Evolutionary conservation across 1,140 invertebrate genomes (phyloP).

Genomic region (Drosophila lacteicornis): DNA sequence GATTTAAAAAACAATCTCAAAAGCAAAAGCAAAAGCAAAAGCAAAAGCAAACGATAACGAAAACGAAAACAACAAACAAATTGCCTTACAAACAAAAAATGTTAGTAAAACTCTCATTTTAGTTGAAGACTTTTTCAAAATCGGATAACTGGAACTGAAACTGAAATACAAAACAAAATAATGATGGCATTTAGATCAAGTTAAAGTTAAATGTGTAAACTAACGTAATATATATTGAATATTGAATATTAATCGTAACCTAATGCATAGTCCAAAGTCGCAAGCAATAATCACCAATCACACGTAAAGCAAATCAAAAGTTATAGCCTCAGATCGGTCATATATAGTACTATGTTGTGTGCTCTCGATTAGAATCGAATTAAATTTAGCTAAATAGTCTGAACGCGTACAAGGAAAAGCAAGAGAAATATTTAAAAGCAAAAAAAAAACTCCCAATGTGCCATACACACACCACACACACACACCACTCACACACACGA

Average conservation of each 20-base stretch:
- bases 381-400: constrained; percentile 50
- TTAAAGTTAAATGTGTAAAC: constrained; percentile 35
- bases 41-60: constrained; percentile 10
- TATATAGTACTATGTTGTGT: constrained; percentile 33
- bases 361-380: constrained; percentile 37
- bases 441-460: constrained; percentile 62
- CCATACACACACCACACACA: constrained; percentile 58
- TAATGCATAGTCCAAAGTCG: constrained; percentile 54
- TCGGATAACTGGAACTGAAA: constrained; percentile 55
- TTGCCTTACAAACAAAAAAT: constrained; percentile 83
- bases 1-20: constrained; percentile 74
- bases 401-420: constrained; percentile 50
- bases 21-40: constrained; percentile 47
- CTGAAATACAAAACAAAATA: constrained; percentile 51
- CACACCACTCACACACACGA: constrained; percentile 17
- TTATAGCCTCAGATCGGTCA: constrained; percentile 42
- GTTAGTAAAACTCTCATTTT: constrained; percentile 82
- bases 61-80: constrained; percentile 54
- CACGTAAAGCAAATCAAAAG: constrained; percentile 41
- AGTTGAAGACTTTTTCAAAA: constrained; percentile 63
- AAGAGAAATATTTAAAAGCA: constrained; percentile 3
- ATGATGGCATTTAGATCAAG: constrained; percentile 60
- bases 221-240: constrained; percentile 24
- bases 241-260: constrained; percentile 25
- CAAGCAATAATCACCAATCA: constrained; percentile 54